phyloP scores from a whole-genome alignment of 1,140 invertebrate species.

The Cephus cinctus region DNA sequence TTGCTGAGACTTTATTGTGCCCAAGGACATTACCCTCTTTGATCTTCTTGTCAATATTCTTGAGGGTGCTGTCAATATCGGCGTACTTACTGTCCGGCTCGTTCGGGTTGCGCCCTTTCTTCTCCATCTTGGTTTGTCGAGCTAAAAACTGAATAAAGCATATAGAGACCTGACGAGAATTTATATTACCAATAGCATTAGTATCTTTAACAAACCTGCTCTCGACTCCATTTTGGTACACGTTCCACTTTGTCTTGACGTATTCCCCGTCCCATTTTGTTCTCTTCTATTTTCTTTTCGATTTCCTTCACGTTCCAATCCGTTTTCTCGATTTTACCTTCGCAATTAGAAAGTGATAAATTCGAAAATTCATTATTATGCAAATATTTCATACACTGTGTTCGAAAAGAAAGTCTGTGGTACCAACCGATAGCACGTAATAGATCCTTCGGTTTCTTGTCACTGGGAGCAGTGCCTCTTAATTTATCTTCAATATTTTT shows the following conservation, averaged over 20 bases:
- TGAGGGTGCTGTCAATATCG: conserved; percentile 79
- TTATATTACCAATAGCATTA: conserved; percentile 48
- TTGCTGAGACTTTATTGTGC: conserved; percentile 82
- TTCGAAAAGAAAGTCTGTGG: too few species aligned
- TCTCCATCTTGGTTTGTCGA: conserved; percentile 74
- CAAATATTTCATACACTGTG: not conserved
- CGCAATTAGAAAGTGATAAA: conserved; percentile 11
- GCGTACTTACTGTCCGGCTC: conserved; percentile 64
- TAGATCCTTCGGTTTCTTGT: conserved; percentile 84
- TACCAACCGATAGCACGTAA: conserved; percentile 73
- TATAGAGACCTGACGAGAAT: conserved; percentile 38
- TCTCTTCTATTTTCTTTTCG: conserved; percentile 87
- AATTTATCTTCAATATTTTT: conserved; percentile 70
- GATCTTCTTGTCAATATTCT: conserved; percentile 76
- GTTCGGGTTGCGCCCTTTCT: conserved; percentile 60
- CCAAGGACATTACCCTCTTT: conserved; percentile 76
- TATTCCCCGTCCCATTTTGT: conserved; percentile 68
- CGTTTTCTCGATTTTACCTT: conserved; percentile 81
- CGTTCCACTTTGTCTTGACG: conserved; percentile 70
- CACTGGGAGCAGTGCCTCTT: conserved; percentile 57
- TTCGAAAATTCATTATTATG: conserved; percentile 7
- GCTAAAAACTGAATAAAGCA: conserved; percentile 69
- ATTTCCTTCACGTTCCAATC: conserved; percentile 93
- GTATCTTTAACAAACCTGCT: conserved; percentile 62
- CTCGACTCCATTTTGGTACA: conserved; percentile 87